Evolutionary conservation across 2,113 vertebrate genomes (phyloP).

Genomic region (Neodon shergylaensis): DNA sequence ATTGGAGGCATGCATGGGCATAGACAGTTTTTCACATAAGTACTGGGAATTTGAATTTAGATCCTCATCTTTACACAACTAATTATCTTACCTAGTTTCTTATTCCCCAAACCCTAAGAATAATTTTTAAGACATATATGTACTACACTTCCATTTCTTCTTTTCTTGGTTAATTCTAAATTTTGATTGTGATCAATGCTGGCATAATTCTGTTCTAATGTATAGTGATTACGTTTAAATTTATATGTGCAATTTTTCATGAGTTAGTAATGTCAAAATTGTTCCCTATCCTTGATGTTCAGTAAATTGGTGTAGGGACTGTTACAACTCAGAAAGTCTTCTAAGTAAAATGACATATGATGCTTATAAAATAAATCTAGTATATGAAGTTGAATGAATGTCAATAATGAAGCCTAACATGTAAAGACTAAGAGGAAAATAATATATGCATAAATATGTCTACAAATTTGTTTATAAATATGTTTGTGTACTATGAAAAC

Average conservation of each 20-base stretch:
- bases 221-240: background rate
- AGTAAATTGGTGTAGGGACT: background rate
- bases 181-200: background rate
- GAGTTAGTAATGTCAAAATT: background rate
- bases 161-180: background rate
- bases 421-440: background rate
- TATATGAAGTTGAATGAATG: background rate
- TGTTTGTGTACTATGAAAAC: background rate
- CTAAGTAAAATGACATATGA: conserved; percentile 32
- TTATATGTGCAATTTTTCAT: background rate
- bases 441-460: background rate
- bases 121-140: conserved; percentile 21
- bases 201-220: background rate
- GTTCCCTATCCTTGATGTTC: background rate
- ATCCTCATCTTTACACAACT: background rate
- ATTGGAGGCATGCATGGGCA: background rate
- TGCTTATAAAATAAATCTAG: background rate
- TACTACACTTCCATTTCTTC: background rate
- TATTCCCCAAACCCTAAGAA: background rate
- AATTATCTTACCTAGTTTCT: background rate
- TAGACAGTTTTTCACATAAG: background rate
- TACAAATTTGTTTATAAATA: background rate
- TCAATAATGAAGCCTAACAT: background rate
- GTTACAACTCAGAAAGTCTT: background rate
- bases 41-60: background rate